phyloP scores from a whole-genome alignment of 35 echinoderm and acorn worm species.

The Amphiura filiformis region DNA sequence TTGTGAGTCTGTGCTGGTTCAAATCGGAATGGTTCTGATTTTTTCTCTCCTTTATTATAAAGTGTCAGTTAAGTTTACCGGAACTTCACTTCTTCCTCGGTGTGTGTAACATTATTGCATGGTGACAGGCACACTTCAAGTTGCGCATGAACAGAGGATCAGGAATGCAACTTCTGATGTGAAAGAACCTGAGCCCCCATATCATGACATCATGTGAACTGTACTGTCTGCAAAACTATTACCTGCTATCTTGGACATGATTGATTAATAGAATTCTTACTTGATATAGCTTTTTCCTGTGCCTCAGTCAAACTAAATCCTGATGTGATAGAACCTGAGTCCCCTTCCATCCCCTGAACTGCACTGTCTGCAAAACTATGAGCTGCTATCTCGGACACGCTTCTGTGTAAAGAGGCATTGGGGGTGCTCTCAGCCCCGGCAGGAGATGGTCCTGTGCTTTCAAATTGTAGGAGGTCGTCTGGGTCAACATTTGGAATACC shows the following conservation, averaged over 20 bases:
- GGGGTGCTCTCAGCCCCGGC: neutral
- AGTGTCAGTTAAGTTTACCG: too few relatives aligned
- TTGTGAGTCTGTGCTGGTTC: too few relatives aligned
- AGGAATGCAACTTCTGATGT: constrained; percentile 55
- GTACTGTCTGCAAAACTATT: constrained; percentile 41
- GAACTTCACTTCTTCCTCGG: too few relatives aligned
- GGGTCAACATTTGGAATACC: constrained; percentile 65
- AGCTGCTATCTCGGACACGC: constrained; percentile 55
- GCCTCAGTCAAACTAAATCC: constrained; percentile 85
- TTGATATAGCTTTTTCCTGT: constrained; percentile 71
- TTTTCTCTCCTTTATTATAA: too few relatives aligned
- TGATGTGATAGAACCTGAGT: constrained; percentile 62
- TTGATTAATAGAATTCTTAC: too few relatives aligned
- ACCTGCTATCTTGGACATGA: constrained; percentile 52
- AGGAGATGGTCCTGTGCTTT: constrained; percentile 7
- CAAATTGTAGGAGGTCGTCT: constrained; percentile 70
- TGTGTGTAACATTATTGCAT: too few relatives aligned
- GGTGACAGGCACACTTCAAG: too few relatives aligned
- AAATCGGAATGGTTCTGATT: too few relatives aligned
- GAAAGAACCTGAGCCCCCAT: constrained; percentile 53
- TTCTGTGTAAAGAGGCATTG: constrained; percentile 26
- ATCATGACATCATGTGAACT: neutral
- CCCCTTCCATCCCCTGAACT: constrained; percentile 21
- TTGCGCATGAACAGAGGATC: too few relatives aligned
- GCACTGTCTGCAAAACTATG: constrained; percentile 42